phyloP scores from a whole-genome alignment of 2,113 vertebrate species.

The Psilopsiagon aurifrons region DNA sequence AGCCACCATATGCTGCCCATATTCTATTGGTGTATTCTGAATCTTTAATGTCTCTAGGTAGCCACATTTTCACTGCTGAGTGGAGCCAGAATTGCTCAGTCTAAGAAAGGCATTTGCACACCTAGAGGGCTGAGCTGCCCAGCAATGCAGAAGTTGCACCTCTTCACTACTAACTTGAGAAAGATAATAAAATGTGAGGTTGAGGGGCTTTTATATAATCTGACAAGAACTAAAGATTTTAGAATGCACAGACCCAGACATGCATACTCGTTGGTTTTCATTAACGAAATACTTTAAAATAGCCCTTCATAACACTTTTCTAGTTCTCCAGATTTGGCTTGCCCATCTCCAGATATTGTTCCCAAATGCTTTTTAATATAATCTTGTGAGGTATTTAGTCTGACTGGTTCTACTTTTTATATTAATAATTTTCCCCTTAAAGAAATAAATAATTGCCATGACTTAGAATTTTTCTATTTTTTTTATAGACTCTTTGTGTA shows the following conservation, averaged over 20 bases:
- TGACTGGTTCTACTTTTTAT: background rate
- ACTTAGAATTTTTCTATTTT: background rate
- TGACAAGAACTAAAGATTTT: background rate
- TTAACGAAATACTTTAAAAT: background rate
- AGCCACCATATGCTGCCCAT: background rate
- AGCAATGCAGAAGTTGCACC: background rate
- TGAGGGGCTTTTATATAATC: background rate
- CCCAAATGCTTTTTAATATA: background rate
- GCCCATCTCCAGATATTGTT: background rate
- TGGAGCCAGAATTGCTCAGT: background rate
- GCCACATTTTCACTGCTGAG: background rate
- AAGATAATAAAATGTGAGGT: background rate
- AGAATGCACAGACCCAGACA: rapidly evolving
- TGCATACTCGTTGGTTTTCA: background rate
- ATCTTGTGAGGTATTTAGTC: background rate
- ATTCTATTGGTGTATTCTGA: background rate
- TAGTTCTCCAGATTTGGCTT: background rate
- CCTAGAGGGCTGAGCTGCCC: background rate
- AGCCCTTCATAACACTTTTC: background rate
- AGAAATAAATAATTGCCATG: background rate
- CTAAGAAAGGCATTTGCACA: background rate
- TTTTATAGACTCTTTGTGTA: background rate
- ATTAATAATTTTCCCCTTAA: background rate
- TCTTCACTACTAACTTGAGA: background rate
- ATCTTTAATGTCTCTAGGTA: background rate